A percentile compares a stretch with the other conserved stretches of the same genome.
These are phyloP conservation scores for Delichon dasypus DNA, from an alignment of 2,797 vertebrate genomes.

Conservation along the genomic window DNA sequence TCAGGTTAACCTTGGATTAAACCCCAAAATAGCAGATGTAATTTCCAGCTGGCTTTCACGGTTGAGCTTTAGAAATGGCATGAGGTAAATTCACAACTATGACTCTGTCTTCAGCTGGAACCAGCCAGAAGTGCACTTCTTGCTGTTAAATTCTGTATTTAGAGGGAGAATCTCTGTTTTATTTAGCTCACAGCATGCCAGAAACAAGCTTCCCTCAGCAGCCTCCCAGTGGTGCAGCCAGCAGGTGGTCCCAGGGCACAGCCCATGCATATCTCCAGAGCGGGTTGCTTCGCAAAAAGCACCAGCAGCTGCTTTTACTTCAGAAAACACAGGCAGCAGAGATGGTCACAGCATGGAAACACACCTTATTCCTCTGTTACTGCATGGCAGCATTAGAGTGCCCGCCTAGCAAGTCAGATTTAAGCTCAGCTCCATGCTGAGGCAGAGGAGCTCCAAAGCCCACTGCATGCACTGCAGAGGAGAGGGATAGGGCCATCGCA, in stretches of 20 bases:
- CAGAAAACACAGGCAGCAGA: rapidly evolving
- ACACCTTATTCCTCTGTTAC: background rate
- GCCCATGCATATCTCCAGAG: background rate
- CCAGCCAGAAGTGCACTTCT: background rate
- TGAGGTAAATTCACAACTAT: background rate
- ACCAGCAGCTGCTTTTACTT: background rate
- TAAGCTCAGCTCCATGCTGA: background rate
- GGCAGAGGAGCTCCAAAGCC: background rate
- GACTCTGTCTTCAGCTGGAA: background rate
- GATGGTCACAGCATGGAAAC: rapidly evolving
- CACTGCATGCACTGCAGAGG: rapidly evolving
- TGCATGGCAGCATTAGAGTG: rapidly evolving
- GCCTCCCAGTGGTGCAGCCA: background rate
- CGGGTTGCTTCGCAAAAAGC: background rate
- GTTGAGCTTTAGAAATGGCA: background rate
- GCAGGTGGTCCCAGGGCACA: background rate
- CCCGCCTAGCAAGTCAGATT: rapidly evolving
- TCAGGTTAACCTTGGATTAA: background rate
- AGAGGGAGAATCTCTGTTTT: background rate
- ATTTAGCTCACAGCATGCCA: background rate
- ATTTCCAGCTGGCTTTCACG: background rate
- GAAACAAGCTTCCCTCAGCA: background rate
- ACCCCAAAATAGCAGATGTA: background rate
- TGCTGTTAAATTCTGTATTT: background rate
- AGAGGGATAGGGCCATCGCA: rapidly evolving